These are phyloP conservation scores for Sorex fumeus DNA, from an alignment of 2,113 vertebrate species.

Conservation along the genomic window DNA sequence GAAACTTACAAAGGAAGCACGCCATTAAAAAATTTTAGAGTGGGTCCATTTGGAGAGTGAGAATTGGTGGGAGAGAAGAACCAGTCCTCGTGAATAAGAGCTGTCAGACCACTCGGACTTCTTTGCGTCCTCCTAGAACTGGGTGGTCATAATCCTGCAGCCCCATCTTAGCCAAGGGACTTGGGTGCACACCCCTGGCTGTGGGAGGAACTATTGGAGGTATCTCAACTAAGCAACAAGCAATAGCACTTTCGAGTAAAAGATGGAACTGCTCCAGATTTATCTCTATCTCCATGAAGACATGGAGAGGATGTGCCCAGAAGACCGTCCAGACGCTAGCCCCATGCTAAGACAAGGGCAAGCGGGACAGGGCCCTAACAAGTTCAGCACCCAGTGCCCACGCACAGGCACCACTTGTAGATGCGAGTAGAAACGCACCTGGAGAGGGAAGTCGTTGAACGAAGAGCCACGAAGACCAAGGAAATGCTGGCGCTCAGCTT, in stretches of 20 bases:
- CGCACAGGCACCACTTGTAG: neutral
- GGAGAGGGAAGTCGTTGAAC: neutral
- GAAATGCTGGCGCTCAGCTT: neutral
- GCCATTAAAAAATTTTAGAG: constrained; percentile 5
- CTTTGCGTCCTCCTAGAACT: neutral
- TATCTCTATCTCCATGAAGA: neutral
- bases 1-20: constrained; percentile 43
- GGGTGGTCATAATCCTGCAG: neutral
- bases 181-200: rapidly evolving
- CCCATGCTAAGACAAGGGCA: neutral
- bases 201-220: neutral
- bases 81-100: neutral
- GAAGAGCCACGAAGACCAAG: constrained; percentile 7
- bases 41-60: neutral
- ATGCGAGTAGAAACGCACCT: neutral
- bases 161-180: neutral
- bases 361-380: neutral
- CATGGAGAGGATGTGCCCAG: too few species aligned
- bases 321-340: neutral
- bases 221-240: neutral
- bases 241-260: neutral
- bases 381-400: neutral
- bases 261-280: neutral
- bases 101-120: too few species aligned
- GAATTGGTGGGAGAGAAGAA: neutral